Percentiles rank a stretch among this genome's conserved stretches.
Conservation (phyloP, 2,888 invertebrate genomes). For the Augochlorella aurata region DNA sequence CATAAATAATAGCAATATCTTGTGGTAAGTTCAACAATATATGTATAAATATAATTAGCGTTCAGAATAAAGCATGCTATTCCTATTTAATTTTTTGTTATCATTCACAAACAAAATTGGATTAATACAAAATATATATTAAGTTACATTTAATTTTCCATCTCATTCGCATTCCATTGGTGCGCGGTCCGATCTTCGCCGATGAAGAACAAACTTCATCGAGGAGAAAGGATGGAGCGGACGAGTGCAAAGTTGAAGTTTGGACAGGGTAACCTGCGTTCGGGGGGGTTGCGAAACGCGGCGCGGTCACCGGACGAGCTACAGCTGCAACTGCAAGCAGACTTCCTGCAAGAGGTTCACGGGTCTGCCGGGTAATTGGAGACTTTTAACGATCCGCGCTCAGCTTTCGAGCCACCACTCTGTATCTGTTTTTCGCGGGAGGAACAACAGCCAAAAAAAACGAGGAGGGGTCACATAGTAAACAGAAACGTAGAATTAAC, state of each 20-base stretch:
- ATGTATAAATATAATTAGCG: no score
- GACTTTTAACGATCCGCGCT: constrained; percentile 71
- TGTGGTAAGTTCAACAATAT: no score
- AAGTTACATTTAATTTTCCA: no score
- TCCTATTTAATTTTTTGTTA: no score
- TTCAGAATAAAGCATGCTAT: no score
- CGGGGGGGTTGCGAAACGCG: constrained; percentile 44
- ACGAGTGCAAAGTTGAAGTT: constrained; percentile 60
- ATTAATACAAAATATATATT: no score
- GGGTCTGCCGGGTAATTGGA: constrained; percentile 70
- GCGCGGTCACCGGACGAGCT: constrained; percentile 38
- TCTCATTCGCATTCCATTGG: neutral
- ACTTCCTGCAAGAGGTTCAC: constrained; percentile 54
- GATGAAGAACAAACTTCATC: constrained; percentile 9
- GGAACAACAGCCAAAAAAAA: constrained; percentile 22
- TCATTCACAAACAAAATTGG: no score
- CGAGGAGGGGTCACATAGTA: neutral
- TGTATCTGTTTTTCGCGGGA: constrained; percentile 63
- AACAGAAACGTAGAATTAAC: neutral
- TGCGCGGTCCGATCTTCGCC: constrained; percentile 4
- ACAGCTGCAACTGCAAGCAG: constrained; percentile 39
- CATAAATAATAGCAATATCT: no score
- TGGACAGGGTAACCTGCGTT: constrained; percentile 43
- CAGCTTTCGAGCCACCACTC: constrained; percentile 58
- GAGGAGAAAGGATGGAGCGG: neutral